These are phyloP conservation scores for Thamnophis elegans DNA, from an alignment of 2,797 vertebrate species.

Conservation along the genomic window DNA sequence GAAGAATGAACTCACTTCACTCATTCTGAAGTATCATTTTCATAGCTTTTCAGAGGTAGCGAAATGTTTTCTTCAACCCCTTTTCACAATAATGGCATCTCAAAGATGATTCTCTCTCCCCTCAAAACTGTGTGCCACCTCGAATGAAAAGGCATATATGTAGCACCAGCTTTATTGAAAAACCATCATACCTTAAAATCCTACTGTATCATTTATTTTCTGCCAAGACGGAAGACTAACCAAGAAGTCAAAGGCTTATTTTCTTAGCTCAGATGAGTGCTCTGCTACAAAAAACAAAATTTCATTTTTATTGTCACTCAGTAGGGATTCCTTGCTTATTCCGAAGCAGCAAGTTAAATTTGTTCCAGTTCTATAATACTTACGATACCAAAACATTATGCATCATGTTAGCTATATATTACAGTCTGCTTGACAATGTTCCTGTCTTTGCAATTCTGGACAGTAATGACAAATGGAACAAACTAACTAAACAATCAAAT, in stretches of 20 bases:
- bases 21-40: neutral
- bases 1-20: neutral
- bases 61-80: neutral
- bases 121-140: neutral
- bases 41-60: neutral
- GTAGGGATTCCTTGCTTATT: neutral
- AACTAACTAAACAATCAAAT: neutral
- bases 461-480: neutral
- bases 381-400: neutral
- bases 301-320: neutral
- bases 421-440: neutral
- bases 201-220: neutral
- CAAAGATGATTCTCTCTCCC: neutral
- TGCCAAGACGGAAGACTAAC: neutral
- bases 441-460: neutral
- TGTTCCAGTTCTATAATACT: neutral
- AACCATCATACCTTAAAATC: neutral
- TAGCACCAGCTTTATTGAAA: neutral
- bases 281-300: neutral
- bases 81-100: neutral
- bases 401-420: neutral
- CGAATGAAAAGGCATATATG: neutral
- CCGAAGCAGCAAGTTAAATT: neutral
- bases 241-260: neutral
- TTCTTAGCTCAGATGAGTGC: neutral